phyloP scores from a whole-genome alignment of 2,888 invertebrate genomes.

The Trachelus stipa region DNA sequence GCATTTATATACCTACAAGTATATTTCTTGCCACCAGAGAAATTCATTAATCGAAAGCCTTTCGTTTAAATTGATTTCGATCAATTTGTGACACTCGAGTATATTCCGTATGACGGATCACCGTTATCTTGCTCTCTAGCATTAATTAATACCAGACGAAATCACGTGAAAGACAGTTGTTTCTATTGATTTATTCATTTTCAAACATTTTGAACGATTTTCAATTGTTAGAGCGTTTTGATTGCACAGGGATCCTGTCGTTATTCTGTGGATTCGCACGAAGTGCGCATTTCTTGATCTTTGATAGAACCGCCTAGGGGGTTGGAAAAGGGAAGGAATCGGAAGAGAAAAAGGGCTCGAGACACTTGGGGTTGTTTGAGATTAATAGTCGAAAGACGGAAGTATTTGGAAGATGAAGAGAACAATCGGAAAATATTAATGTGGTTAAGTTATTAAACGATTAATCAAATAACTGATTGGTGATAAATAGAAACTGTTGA shows the following conservation, averaged over 20 bases:
- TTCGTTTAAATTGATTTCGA: background rate
- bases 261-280: background rate
- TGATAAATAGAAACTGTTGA: background rate
- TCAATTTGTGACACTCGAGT: background rate
- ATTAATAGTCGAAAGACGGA: background rate
- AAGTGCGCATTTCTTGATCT: background rate
- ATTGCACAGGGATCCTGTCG: background rate
- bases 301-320: conserved; percentile 14
- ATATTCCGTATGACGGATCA: background rate
- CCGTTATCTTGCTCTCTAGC: background rate
- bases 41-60: too few relatives aligned
- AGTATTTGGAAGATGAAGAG: background rate
- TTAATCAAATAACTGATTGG: too few relatives aligned
- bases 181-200: background rate
- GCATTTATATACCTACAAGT: background rate
- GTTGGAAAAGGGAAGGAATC: conserved; percentile 16
- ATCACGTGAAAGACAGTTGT: background rate
- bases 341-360: background rate
- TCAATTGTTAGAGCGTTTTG: background rate
- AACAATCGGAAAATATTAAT: too few relatives aligned
- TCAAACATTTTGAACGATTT: background rate
- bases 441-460: too few relatives aligned
- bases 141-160: background rate
- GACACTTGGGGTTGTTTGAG: background rate
- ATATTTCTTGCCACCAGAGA: background rate